Percentiles rank a stretch among this genome's conserved stretches.
These are phyloP conservation scores for Sebastiscus tertius DNA, from an alignment of 2,797 vertebrate genomes.

Conservation along the genomic window DNA sequence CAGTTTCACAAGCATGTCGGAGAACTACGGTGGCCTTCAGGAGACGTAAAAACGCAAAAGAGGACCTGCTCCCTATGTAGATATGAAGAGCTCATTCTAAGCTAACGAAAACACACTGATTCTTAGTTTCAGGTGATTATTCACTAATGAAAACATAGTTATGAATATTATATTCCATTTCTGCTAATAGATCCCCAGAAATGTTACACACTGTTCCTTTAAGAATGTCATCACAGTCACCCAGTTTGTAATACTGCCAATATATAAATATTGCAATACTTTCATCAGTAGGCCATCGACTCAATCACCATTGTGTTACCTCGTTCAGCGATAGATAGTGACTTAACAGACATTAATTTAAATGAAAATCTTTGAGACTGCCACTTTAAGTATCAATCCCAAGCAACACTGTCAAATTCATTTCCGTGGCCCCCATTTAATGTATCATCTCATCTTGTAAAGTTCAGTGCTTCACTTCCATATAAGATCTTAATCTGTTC, in stretches of 20 bases:
- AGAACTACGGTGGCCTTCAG: too few species aligned
- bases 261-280: background rate
- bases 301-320: background rate
- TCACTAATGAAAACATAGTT: too few species aligned
- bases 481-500: constrained; percentile 60
- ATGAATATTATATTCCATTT: too few species aligned
- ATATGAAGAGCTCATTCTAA: too few species aligned
- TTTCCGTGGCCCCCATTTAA: constrained; percentile 7
- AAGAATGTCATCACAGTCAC: background rate
- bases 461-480: constrained; percentile 43
- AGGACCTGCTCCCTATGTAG: too few species aligned
- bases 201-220: too few species aligned
- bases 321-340: background rate
- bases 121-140: too few species aligned
- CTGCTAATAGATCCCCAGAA: too few species aligned
- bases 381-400: constrained; percentile 7
- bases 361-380: background rate
- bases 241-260: background rate
- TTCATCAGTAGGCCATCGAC: background rate
- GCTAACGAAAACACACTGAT: too few species aligned
- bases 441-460: constrained; percentile 41
- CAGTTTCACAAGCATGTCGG: too few species aligned
- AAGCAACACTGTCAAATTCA: constrained; percentile 21
- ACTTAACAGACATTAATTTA: background rate
- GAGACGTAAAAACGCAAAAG: too few species aligned